A percentile compares a stretch with the other conserved stretches of the same genome.
Conservation (phyloP, 1,140 invertebrate genomes). For the Bicyclus anynana region DNA sequence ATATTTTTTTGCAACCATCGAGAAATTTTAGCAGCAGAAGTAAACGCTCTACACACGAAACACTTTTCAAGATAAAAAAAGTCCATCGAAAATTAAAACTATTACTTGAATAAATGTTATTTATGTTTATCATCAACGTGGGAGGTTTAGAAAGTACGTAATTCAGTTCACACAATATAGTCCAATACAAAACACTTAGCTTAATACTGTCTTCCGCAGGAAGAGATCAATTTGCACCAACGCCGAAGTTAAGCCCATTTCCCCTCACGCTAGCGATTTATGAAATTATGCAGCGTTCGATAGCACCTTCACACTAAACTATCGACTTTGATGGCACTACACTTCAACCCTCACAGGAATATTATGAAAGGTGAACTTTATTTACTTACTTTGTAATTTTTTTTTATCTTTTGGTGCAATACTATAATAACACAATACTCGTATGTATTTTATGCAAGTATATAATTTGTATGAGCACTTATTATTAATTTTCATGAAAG, state of each 20-base stretch:
- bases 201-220: constrained; percentile 11
- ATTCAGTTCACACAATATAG: neutral
- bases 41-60: too few species aligned
- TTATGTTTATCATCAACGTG: too few species aligned
- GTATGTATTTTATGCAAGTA: too few species aligned
- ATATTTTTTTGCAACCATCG: too few species aligned
- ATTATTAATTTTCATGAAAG: too few species aligned
- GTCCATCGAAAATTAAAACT: too few species aligned
- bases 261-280: constrained; percentile 19
- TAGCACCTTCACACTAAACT: neutral
- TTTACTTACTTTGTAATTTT: neutral
- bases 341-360: constrained; percentile 2
- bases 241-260: constrained; percentile 20
- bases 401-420: neutral
- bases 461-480: too few species aligned
- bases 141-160: neutral
- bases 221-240: constrained; percentile 24
- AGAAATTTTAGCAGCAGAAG: too few species aligned
- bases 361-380: neutral
- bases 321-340: constrained; percentile 3
- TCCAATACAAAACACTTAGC: constrained; percentile 1
- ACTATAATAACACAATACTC: too few species aligned
- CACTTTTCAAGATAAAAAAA: too few species aligned
- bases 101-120: too few species aligned
- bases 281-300: constrained; percentile 13